Evolutionary conservation across 2,888 invertebrate species (phyloP), one percentile per base, ranked within the genome.

Genomic region (Osmoderma eremita): DNA sequence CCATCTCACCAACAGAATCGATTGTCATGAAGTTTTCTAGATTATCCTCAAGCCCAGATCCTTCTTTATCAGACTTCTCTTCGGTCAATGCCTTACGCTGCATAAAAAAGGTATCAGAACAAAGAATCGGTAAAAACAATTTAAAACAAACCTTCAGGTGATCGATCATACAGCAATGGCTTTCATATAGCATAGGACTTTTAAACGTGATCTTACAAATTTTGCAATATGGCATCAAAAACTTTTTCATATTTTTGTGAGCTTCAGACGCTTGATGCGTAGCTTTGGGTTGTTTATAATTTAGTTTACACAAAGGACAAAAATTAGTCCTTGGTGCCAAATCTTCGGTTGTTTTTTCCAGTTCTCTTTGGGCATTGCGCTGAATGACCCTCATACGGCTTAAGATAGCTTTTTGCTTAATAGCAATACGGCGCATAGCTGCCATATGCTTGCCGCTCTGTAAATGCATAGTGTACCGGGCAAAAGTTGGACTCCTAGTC

Each of bases 1-100:
- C 93, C 20, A 91, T 91, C 81, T 93, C 93, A 5, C 94, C 94
- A 30, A 94, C 92, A 2, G 94, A 93, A 81, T 94, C 94, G n/a
- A 94, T 87, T 0, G 94, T 93, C 86, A 93, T 91, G 78, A 93
- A 94, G 78, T 93, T 92, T 72, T 93, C 93, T 71, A 94, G 84
- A 82, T 92, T 91, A 73, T 91, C 91, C 6, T 85, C 85, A 18
- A 89, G 91, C 63, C 86, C 90, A 13, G 86, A 86, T 15, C 86
- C 88, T 49, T 87, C 88, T 0, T 87, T 87, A 1, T 86, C 86
- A 53, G 74, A 71, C 68, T 77, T 77, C 77, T 80, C 80, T 45
- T 77, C 77, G 67, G 81, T 81, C 58, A 82, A 80, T 62, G 88
- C 87, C 75, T 89, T 88, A 42, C 86, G 84, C 88, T 89, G 69